A percentile compares a stretch with the other conserved stretches of the same genome.
Evolutionary conservation across 2,888 invertebrate species (phyloP).

Genomic region (Branchipolynoe longqiensis): DNA sequence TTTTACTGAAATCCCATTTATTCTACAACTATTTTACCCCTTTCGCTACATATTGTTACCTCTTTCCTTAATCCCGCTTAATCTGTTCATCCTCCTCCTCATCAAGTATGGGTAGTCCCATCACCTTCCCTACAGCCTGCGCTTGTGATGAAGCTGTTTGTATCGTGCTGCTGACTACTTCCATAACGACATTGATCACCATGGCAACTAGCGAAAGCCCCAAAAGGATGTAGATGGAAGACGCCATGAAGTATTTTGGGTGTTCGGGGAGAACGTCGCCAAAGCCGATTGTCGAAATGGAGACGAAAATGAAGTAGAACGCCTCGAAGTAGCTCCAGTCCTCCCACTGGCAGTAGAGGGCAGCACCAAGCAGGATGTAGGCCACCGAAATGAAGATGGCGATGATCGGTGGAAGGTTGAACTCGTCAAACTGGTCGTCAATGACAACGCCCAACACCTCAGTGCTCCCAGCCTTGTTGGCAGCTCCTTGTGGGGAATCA

Average conservation of each 20-base stretch:
- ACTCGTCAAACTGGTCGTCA: conserved; percentile 85
- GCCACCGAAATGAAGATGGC: conserved; percentile 91
- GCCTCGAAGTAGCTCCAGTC: conserved; percentile 96
- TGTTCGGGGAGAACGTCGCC: conserved; percentile 94
- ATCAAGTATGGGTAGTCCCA: conserved; percentile 58
- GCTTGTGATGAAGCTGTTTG: conserved; percentile 72
- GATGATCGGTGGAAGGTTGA: conserved; percentile 95
- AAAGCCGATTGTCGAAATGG: conserved; percentile 98
- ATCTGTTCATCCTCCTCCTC: conserved; percentile 48
- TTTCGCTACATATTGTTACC: background rate
- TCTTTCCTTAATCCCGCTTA: conserved; percentile 34
- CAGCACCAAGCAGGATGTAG: conserved; percentile 93
- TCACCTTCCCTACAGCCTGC: conserved; percentile 60
- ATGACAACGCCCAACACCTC: conserved; percentile 25
- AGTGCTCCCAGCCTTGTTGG: background rate
- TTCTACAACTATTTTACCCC: no score
- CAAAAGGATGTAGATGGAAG: conserved; percentile 95
- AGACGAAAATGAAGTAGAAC: conserved; percentile 98
- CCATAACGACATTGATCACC: conserved; percentile 94
- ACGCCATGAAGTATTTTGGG: conserved; percentile 93
- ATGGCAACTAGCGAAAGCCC: conserved; percentile 97
- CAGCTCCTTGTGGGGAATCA: no score
- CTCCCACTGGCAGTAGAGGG: conserved; percentile 85
- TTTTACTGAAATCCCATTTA: no score
- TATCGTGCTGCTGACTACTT: conserved; percentile 69